Evolutionary conservation across 2,113 vertebrate genomes (phyloP).

Genomic region (Ursus arctos): DNA sequence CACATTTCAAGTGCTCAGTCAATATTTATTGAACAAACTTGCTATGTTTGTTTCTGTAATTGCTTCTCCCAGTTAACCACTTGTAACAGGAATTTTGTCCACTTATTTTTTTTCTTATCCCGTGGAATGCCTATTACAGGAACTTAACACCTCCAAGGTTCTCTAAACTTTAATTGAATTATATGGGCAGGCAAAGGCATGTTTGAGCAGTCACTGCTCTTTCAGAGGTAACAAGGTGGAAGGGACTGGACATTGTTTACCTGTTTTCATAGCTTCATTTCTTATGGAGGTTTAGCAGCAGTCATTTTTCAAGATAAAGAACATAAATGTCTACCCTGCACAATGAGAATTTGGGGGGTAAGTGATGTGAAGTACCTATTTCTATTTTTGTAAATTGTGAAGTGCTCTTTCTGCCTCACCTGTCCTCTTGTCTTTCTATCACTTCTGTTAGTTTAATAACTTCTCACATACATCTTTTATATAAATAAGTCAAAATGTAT

Average conservation of each 20-base stretch:
- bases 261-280: not conserved
- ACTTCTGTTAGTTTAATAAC: constrained; percentile 50
- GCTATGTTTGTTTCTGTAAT: not conserved
- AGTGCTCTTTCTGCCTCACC: not conserved
- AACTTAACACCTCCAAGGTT: not conserved
- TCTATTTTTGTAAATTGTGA: constrained; percentile 19
- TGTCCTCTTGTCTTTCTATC: not conserved
- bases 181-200: not conserved
- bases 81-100: not conserved
- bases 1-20: not conserved
- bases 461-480: not conserved
- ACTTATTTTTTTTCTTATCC: not conserved
- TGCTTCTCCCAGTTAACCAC: not conserved
- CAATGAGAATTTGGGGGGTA: not conserved
- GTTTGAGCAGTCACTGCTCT: not conserved
- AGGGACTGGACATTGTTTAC: not conserved
- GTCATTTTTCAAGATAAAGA: not conserved
- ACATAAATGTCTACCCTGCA: not conserved
- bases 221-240: not conserved
- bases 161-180: not conserved
- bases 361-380: not conserved
- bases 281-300: not conserved
- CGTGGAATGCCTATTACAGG: not conserved
- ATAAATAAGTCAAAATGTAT: constrained; percentile 49
- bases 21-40: not conserved